Conservation (phyloP, 2,113 vertebrate genomes). For the Muntiacus reevesi region DNA sequence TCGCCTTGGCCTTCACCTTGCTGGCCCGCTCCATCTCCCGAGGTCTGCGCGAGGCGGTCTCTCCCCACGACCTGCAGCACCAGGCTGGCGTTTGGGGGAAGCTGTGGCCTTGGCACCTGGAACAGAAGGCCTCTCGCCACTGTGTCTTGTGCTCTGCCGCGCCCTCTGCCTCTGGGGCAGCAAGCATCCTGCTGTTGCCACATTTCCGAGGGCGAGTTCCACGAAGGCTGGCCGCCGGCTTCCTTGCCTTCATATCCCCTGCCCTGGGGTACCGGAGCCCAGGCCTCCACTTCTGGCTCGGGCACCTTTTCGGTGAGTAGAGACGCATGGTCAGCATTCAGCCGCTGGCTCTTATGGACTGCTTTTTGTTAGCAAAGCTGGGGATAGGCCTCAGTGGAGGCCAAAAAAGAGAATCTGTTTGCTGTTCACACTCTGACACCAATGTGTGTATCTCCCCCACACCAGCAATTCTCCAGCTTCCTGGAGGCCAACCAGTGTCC, state of each 20-base stretch:
- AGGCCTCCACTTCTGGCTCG: not conserved
- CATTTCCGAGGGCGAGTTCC: rapidly evolving
- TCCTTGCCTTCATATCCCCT: not conserved
- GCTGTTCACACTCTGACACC: rapidly evolving
- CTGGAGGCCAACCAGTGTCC: not conserved
- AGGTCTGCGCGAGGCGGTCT: not conserved
- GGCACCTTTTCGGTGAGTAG: not conserved
- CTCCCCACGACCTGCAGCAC: not conserved
- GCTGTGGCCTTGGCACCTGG: not conserved
- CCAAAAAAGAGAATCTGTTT: too few relatives aligned
- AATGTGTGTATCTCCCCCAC: not conserved
- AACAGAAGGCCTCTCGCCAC: rapidly evolving
- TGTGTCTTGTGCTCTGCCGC: rapidly evolving
- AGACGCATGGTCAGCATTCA: not conserved
- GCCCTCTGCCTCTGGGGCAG: not conserved
- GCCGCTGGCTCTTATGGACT: not conserved
- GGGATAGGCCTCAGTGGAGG: not conserved
- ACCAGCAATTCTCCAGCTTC: not conserved
- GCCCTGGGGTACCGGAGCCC: not conserved
- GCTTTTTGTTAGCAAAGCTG: not conserved
- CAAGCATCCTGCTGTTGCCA: not conserved
- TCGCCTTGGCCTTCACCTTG: rapidly evolving
- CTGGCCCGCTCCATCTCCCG: rapidly evolving
- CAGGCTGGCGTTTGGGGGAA: rapidly evolving
- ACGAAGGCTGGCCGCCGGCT: not conserved